Evolutionary conservation across 2,888 invertebrate species (phyloP), one percentile per base, ranked within the genome.

Genomic region (Lacanobia oleracea): DNA sequence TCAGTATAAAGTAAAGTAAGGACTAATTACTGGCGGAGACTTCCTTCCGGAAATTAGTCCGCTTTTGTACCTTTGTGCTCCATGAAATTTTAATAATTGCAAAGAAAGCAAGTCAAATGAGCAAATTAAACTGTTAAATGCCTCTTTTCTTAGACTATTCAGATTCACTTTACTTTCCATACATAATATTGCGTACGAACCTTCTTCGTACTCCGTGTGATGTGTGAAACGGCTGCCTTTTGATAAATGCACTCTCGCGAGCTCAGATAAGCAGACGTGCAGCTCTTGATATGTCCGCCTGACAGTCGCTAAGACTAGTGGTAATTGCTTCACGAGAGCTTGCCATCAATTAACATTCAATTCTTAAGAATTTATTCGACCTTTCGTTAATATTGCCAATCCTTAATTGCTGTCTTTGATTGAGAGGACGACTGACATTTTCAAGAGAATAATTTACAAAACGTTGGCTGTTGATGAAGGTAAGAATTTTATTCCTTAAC

Each of bases 301-400:
- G 89, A 89, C 88, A 89, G 84, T 77, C 72, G 71, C 87, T 85
- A 85, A 87, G 88, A 89, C 88, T 87, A 88, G 88, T 87, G 88
- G 89, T 92, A 91, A 93, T 92, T 93, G 91, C 90, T 87, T 85
- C 86, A 88, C 88, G 79, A 87, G 82, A 85, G 86, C 89, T 77
- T 74, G 69, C 72, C 75, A 75, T 84, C 84, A 86, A 84, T 84
- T 86, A 84, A 77, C 74, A 74, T 81, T 84, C 74, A 80, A 80
- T 80, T 79, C 83, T 79, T 60, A 83, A 77, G 70, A 70, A 70
- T 77, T 66, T 56, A 77, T 82, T 67, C 78, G 78, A 60, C 59
- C 71, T 77, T 82, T 82, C 48, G 18, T 60, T 69, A 68, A 77
- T 82, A 77, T 82, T 70, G 78, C 59, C 71, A 79, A 82, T 79